Evolutionary conservation across 92 coral and sea anemone species (phyloP).

Genomic region (Phenganax stokvisi): DNA sequence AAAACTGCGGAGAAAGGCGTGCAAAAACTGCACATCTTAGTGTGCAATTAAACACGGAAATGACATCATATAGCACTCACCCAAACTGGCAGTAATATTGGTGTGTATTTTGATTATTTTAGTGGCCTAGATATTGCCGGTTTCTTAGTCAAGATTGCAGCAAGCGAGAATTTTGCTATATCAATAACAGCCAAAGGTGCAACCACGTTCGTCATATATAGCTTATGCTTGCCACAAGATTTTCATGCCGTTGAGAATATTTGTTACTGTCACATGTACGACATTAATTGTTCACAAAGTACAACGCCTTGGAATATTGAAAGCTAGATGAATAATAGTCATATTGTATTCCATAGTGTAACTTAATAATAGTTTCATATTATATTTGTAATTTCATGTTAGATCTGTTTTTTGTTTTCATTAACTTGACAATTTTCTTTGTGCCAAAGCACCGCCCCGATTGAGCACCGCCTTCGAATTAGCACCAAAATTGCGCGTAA

Average conservation of each 20-base stretch:
- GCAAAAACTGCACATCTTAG: too few species aligned
- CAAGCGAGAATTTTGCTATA: slow-evolving; percentile 61
- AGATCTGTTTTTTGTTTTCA: too few species aligned
- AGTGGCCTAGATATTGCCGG: slow-evolving; percentile 93
- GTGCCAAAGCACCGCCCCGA: too few species aligned
- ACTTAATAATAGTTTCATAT: neutral
- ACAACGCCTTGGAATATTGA: slow-evolving; percentile 71
- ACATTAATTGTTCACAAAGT: slow-evolving; percentile 74
- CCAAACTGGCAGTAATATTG: neutral
- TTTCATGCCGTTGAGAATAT: slow-evolving; percentile 80
- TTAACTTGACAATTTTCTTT: too few species aligned
- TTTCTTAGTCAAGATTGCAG: slow-evolving; percentile 70
- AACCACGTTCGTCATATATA: slow-evolving; percentile 76
- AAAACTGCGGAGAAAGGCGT: too few species aligned
- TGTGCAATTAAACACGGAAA: neutral
- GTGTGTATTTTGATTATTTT: slow-evolving; percentile 1
- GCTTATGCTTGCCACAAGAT: slow-evolving; percentile 97
- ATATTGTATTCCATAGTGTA: too few species aligned
- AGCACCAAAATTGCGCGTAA: too few species aligned
- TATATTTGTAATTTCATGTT: too few species aligned
- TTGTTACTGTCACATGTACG: slow-evolving; percentile 87
- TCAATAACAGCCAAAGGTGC: slow-evolving; percentile 83
- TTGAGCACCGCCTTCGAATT: too few species aligned
- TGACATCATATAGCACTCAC: neutral
- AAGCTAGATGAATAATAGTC: slow-evolving; percentile 26